These are phyloP conservation scores for Aix galericulata DNA, from an alignment of 2,113 vertebrate species.

Conservation along the genomic window DNA sequence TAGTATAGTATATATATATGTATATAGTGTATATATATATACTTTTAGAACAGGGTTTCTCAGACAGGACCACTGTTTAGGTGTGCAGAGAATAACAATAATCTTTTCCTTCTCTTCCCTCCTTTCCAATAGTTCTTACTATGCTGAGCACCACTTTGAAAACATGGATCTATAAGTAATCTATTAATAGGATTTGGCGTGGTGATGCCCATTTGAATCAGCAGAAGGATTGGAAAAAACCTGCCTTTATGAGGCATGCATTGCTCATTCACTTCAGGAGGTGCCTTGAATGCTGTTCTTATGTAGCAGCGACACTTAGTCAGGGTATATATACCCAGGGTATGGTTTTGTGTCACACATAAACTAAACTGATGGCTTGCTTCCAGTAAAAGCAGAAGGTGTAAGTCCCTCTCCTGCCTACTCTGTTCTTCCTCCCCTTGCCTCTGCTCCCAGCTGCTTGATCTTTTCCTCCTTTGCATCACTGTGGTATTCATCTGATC, in stretches of 20 bases:
- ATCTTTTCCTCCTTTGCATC: neutral
- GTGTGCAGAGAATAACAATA: neutral
- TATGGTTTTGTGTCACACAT: neutral
- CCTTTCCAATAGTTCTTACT: neutral
- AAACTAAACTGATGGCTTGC: neutral
- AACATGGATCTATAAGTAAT: neutral
- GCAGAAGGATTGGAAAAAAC: neutral
- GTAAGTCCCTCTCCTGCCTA: neutral
- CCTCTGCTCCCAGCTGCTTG: neutral
- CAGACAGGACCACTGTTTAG: neutral
- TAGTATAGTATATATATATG: no score
- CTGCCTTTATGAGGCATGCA: neutral
- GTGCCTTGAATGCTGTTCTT: neutral
- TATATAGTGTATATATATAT: no score
- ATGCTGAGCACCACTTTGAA: neutral
- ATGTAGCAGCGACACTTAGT: neutral
- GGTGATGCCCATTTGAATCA: neutral
- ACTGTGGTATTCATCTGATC: neutral
- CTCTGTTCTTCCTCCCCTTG: neutral
- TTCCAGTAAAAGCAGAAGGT: slow-evolving; percentile 15
- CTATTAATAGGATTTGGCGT: neutral
- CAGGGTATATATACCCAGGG: neutral
- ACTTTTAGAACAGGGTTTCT: neutral
- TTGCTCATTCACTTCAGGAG: neutral
- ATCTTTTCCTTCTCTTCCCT: neutral